Base-by-base conservation (phyloP, 2,797 vertebrate species). In the Hylomyscus alleni region DNA sequence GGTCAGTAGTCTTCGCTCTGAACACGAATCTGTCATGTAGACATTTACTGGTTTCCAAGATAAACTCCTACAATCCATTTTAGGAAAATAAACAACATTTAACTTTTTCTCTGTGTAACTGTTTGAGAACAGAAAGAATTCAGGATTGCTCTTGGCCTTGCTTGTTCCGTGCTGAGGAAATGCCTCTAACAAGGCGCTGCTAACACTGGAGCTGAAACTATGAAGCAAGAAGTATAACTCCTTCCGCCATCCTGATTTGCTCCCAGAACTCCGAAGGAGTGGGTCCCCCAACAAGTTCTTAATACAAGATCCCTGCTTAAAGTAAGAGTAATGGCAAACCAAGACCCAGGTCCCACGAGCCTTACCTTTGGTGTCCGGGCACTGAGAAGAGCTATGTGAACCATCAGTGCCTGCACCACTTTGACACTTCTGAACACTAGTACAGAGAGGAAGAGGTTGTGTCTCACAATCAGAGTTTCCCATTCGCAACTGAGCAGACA, bases 381-480 rank as follows among this genome's bases (percentile, higher is more conserved):
- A 2, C 24, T 0, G 13, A 31, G 40, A n/a, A 87, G 31, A 91
- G 40, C 17, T 2, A 3, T 2, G 2, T 0, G 60, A 47, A 10
- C 0, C 22, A 1, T 17, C 2, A 20, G 0, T 19, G 6, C 26
- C 47, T 44, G 1, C 47, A 11, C 20, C 47, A 26, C 19, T 34
- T 11, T 9, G 15, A 19, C 58, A 54, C 9, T 1, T 50, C 72
- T 10, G 19, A 65, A 44, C 19, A 60, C 47, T 26, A 22, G 6
- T 56, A 9, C 7, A 67, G 6, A 72, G 75, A 58, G 31, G n/a
- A 56, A 80, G 6, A 31, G 52, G 9, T 44, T 19, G 37, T 67
- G 60, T 17, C 47, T 22, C 6, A 19, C 2, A 22, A 50, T 40
- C 22, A 19, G 44, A 40, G n/a, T 29, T 2, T 67, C 13, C 50